These are phyloP conservation scores for Eucriotettix oculatus DNA, from an alignment of 2,888 invertebrate genomes.

Conservation along the genomic window DNA sequence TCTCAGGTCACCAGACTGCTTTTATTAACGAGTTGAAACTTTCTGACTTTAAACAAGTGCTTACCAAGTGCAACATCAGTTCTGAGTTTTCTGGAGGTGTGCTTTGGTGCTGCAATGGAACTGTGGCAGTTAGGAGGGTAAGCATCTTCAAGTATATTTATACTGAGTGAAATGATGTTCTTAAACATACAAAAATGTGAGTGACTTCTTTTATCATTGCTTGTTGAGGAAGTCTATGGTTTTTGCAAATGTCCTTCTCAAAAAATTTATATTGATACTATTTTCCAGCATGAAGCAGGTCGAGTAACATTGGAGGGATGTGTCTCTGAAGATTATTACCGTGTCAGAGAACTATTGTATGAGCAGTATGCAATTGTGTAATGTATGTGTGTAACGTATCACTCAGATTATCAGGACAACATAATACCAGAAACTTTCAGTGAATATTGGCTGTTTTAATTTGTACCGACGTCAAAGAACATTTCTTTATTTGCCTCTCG, in stretches of 20 bases:
- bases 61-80: constrained; percentile 54
- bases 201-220: neutral
- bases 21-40: constrained; percentile 88
- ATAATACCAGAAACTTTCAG: too few relatives aligned
- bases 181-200: too few relatives aligned
- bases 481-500: too few relatives aligned
- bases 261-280: neutral
- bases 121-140: constrained; percentile 74
- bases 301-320: constrained; percentile 87
- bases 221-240: neutral
- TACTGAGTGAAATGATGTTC: too few relatives aligned
- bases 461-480: too few relatives aligned
- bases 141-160: constrained; percentile 15
- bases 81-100: constrained; percentile 86
- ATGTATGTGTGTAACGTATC: constrained; percentile 8
- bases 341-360: constrained; percentile 80
- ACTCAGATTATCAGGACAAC: too few relatives aligned
- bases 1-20: constrained; percentile 60
- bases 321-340: constrained; percentile 86
- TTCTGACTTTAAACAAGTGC: constrained; percentile 73
- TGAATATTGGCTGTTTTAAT: too few relatives aligned
- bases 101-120: constrained; percentile 83
- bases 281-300: constrained; percentile 71
- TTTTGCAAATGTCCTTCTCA: neutral
- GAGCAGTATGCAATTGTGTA: constrained; percentile 93